Conservation (phyloP, 2,113 vertebrate genomes). For the Menura novaehollandiae region DNA sequence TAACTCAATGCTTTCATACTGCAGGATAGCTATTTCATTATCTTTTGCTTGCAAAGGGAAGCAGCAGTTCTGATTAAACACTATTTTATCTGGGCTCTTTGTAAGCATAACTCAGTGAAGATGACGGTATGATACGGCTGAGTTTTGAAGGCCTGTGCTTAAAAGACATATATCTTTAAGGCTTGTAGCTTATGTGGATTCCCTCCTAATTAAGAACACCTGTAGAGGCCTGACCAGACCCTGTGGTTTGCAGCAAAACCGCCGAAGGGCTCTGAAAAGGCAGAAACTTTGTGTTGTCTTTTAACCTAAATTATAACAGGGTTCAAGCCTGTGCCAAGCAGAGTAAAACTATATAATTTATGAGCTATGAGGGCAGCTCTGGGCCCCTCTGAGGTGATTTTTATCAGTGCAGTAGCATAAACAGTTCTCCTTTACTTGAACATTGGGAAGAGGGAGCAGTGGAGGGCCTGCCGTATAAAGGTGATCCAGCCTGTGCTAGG, state of each 20-base stretch:
- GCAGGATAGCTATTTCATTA: slow-evolving; percentile 35
- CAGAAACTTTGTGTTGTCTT: slow-evolving; percentile 44
- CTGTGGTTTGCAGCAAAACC: slow-evolving; percentile 57
- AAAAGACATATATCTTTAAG: slow-evolving; percentile 59
- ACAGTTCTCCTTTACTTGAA: slow-evolving; percentile 3
- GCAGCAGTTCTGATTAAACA: slow-evolving; percentile 54
- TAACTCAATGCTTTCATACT: neutral
- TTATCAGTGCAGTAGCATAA: slow-evolving; percentile 53
- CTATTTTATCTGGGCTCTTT: slow-evolving; percentile 61
- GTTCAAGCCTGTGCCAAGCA: slow-evolving; percentile 46
- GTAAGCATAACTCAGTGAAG: slow-evolving; percentile 51
- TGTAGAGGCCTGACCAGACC: slow-evolving; percentile 47
- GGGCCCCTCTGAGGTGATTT: slow-evolving; percentile 43
- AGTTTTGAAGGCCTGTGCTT: slow-evolving; percentile 51
- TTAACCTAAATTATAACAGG: slow-evolving; percentile 49
- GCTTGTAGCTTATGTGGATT: slow-evolving; percentile 11
- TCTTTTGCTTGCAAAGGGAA: slow-evolving; percentile 50
- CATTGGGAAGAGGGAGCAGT: neutral
- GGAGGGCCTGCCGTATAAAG: neutral
- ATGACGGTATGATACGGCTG: slow-evolving; percentile 29
- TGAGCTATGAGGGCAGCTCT: slow-evolving; percentile 27
- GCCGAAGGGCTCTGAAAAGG: slow-evolving; percentile 45
- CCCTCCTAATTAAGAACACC: slow-evolving; percentile 48
- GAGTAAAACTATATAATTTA: slow-evolving; percentile 47
- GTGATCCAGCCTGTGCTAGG: neutral